These are phyloP conservation scores for Epistrophe grossulariae DNA, from an alignment of 2,888 invertebrate genomes.

Conservation along the genomic window DNA sequence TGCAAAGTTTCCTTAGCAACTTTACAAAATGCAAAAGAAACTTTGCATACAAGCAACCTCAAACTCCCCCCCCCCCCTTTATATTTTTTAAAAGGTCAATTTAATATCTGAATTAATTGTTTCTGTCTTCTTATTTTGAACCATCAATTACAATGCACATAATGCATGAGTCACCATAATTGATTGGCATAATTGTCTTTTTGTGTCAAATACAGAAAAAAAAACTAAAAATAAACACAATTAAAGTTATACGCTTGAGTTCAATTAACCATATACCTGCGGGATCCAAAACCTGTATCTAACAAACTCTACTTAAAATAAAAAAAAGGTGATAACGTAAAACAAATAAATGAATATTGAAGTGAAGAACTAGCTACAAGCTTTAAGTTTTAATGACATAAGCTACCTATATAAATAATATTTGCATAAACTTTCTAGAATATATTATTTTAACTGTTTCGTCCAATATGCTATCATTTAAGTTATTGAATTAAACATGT, in stretches of 20 bases:
- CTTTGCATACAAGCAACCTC: too few relatives aligned
- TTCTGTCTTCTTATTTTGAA: not conserved
- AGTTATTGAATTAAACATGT: not conserved
- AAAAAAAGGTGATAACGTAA: slow-evolving; percentile 6
- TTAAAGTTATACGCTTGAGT: not conserved
- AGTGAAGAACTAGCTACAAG: not conserved
- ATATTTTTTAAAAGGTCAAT: too few relatives aligned
- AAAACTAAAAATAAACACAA: slow-evolving; percentile 4
- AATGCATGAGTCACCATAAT: not conserved
- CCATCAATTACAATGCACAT: not conserved
- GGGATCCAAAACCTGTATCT: slow-evolving; percentile 12
- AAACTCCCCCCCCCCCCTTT: too few relatives aligned
- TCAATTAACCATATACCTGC: not conserved
- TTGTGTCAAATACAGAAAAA: not conserved
- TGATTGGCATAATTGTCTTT: not conserved
- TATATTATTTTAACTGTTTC: not conserved
- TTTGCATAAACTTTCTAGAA: slow-evolving; percentile 25
- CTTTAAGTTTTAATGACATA: not conserved
- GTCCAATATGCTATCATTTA: not conserved
- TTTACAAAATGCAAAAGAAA: too few relatives aligned
- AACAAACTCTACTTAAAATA: not conserved
- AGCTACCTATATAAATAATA: not conserved
- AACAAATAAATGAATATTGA: not conserved
- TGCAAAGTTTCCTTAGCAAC: too few relatives aligned
- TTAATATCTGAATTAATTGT: too few relatives aligned